phyloP scores from a whole-genome alignment of 2,113 vertebrate genomes.

The Oncorhynchus masou region DNA sequence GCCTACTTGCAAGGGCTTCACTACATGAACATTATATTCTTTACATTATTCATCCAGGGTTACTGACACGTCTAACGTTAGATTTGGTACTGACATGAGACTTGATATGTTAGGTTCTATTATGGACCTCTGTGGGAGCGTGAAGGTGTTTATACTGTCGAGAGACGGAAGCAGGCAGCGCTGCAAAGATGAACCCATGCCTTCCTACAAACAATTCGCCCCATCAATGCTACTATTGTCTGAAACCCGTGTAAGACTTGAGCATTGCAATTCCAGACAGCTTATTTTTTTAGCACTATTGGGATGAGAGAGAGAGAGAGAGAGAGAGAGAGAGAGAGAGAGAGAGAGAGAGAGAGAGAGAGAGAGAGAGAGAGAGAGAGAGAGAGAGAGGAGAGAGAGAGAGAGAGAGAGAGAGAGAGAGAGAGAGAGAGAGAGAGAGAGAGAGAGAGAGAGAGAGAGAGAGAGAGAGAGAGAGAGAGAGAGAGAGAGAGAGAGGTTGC shows the following conservation, averaged over 20 bases:
- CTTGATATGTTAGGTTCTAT: background rate
- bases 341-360: no score
- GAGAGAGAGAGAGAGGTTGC: conserved; percentile 86
- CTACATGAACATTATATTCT: no score
- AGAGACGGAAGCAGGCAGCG: background rate
- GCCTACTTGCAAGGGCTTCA: background rate
- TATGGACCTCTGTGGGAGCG: background rate
- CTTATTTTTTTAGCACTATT: conserved; percentile 41
- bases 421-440: conserved; percentile 81
- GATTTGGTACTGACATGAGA: no score
- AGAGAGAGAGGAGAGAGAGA: conserved; percentile 84
- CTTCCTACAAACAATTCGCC: conserved; percentile 29
- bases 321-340: no score
- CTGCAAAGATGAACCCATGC: background rate
- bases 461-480: no score
- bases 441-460: conserved; percentile 19
- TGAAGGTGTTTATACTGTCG: background rate
- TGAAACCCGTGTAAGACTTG: conserved; percentile 87
- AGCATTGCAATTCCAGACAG: conserved; percentile 84
- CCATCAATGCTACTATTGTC: conserved; percentile 83
- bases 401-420: conserved; percentile 71
- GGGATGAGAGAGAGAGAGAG: conserved; percentile 74
- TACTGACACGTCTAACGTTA: no score
- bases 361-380: conserved; percentile 87
- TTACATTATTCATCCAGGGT: no score